Evolutionary conservation across 1,140 invertebrate genomes (phyloP).

Genomic region (Probaryconus sp.): DNA sequence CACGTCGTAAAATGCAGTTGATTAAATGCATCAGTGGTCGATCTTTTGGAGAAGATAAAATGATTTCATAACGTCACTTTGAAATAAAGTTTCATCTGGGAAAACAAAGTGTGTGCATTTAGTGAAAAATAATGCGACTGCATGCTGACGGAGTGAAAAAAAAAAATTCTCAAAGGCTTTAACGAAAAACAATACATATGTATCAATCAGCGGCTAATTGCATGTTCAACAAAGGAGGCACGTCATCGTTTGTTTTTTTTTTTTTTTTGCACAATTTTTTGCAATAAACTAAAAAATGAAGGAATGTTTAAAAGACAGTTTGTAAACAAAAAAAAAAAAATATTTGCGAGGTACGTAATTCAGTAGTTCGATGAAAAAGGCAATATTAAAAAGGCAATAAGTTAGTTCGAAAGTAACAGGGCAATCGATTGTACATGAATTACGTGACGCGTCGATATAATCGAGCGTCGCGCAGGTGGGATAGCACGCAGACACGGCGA

Average conservation of each 20-base stretch:
- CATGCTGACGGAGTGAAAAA: neutral
- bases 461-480: conserved; percentile 42
- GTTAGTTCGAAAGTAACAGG: neutral
- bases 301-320: too few relatives aligned
- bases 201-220: conserved; percentile 36
- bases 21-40: neutral
- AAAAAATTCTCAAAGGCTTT: conserved; percentile 33
- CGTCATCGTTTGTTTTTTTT: conserved; percentile 15
- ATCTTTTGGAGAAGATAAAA: conserved; percentile 4
- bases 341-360: conserved; percentile 18
- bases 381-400: conserved; percentile 12
- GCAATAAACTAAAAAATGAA: too few relatives aligned
- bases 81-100: conserved; percentile 7
- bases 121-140: conserved; percentile 19
- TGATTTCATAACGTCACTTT: conserved; percentile 15
- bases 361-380: conserved; percentile 13
- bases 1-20: too few relatives aligned
- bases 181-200: conserved; percentile 25
- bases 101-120: neutral
- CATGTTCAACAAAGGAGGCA: conserved; percentile 11
- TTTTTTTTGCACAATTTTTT: too few relatives aligned
- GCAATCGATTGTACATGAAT: conserved; percentile 48
- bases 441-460: conserved; percentile 57
- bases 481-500: conserved; percentile 28
- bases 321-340: neutral